Evolutionary conservation across 2,113 vertebrate species (phyloP).

Genomic region (Paralichthys olivaceus): DNA sequence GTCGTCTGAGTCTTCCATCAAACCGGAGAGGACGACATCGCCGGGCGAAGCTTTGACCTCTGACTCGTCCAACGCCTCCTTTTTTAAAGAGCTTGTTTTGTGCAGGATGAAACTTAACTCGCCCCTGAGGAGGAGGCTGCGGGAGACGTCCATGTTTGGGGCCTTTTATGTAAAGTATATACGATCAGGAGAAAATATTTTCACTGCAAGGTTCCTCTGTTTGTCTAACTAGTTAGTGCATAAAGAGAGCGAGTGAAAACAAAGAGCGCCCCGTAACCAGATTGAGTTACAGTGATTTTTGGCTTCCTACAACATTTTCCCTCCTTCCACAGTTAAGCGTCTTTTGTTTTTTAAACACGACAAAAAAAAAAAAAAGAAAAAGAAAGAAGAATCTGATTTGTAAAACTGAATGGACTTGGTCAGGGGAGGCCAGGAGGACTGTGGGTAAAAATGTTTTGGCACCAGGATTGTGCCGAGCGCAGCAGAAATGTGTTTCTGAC

Average conservation of each 20-base stretch:
- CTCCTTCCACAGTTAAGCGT: not conserved
- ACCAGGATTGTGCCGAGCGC: slow-evolving; percentile 64
- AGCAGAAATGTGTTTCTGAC: slow-evolving; percentile 77
- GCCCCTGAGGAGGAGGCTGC: slow-evolving; percentile 1
- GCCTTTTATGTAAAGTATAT: not conserved
- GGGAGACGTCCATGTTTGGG: not conserved
- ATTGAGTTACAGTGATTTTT: slow-evolving; percentile 68
- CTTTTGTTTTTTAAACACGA: slow-evolving; percentile 66
- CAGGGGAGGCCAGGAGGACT: slow-evolving; percentile 46
- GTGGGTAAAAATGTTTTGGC: slow-evolving; percentile 54
- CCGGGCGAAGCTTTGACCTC: slow-evolving; percentile 16
- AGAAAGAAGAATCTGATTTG: slow-evolving; percentile 1
- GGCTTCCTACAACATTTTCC: slow-evolving; percentile 27
- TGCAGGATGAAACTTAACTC: slow-evolving; percentile 24
- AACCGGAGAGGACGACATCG: too few relatives aligned
- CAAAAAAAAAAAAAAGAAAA: not conserved
- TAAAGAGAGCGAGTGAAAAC: slow-evolving; percentile 61
- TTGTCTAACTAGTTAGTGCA: slow-evolving; percentile 60
- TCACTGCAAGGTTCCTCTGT: not conserved
- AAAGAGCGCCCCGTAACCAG: slow-evolving; percentile 36
- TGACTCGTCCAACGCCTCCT: not conserved
- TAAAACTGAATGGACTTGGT: slow-evolving; percentile 43
- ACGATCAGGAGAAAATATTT: not conserved
- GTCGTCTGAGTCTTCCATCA: slow-evolving; percentile 35
- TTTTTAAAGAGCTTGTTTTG: too few relatives aligned